Base-by-base conservation (phyloP, 2,113 vertebrate genomes). In the Odontesthes bonariensis region DNA sequence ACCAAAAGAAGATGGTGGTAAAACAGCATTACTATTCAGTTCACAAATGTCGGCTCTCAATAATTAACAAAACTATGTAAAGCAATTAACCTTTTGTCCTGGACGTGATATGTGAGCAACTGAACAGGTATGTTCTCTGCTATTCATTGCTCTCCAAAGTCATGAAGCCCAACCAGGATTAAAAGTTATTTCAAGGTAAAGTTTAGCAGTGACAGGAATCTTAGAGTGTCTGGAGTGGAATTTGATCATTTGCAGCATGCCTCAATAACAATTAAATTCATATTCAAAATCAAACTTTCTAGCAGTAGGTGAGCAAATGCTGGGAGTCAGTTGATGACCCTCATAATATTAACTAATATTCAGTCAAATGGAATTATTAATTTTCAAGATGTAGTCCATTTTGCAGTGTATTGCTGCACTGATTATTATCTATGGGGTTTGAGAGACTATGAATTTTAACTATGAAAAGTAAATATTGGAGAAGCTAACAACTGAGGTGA, bases 1-100 rank as follows among this genome's bases (percentile, higher is more conserved):
- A 6, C 47, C 58, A 79, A 75, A 73, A 62, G 59, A 63, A 54
- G 76, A 63, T 76, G 76, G 69, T 63, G 35, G 38, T 42, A 63
- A 79, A 82, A 79, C 49, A 13, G 57, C 61, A 85, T 91, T 87
- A 86, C 84, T 83, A 92, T 91, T 90, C 84, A 66, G 65, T 83
- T 78, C 60, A 69, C 72, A 64, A 70, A 75, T 47, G 42, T 38
- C 5, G 33, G 31, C 70, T 80, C 53, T 42, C 40, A 17, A 35
- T 38, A 58, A 73, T 32, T 57, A 56, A 74, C 75, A 82, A 74
- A 54, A 60, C 19, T 47, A 75, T 76, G 77, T 73, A 61, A 83
- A 86, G 85, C 84, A 90, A 93, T 93, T 92, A 92, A 92, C 91
- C 88, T 87, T 64, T 44, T 35, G 83, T 90, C 75, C 76, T 58